phyloP scores from a whole-genome alignment of 92 coral and sea anemone genomes.

The Heliopora coerulea region DNA sequence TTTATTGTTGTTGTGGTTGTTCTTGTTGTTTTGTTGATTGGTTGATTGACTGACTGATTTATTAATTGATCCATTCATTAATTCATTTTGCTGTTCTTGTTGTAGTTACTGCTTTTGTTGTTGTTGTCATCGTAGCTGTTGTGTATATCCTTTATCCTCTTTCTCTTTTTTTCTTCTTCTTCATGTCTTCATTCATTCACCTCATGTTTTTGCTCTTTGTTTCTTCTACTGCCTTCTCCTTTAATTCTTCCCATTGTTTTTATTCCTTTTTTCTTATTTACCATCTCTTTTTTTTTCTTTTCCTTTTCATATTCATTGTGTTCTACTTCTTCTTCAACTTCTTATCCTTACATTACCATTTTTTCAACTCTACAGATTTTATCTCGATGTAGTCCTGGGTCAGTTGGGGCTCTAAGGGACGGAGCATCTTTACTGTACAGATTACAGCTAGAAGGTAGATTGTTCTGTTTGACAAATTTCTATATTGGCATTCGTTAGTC shows the following conservation, averaged over 20 bases:
- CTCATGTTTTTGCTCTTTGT: no score
- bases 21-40: not conserved
- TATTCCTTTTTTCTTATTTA: not conserved
- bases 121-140: not conserved
- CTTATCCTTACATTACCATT: no score
- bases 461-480: not conserved
- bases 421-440: conserved; percentile 67
- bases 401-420: conserved; percentile 45
- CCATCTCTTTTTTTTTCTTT: no score
- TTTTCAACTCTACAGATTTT: conserved; percentile 43
- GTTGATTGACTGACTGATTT: no score
- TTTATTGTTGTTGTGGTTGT: not conserved
- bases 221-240: not conserved
- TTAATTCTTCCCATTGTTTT: not conserved
- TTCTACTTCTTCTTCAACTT: no score
- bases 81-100: not conserved
- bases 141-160: not conserved
- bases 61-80: not conserved
- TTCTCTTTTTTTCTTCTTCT: no score
- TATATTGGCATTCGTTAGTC: not conserved
- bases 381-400: conserved; percentile 30
- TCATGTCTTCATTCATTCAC: no score
- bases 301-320: no score
- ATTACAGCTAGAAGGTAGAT: conserved; percentile 62
- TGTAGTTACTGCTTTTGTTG: not conserved